A percentile compares a stretch with the other conserved stretches of the same genome.
Conservation (phyloP, 2,113 vertebrate species). For the Poicephalus gulielmi region DNA sequence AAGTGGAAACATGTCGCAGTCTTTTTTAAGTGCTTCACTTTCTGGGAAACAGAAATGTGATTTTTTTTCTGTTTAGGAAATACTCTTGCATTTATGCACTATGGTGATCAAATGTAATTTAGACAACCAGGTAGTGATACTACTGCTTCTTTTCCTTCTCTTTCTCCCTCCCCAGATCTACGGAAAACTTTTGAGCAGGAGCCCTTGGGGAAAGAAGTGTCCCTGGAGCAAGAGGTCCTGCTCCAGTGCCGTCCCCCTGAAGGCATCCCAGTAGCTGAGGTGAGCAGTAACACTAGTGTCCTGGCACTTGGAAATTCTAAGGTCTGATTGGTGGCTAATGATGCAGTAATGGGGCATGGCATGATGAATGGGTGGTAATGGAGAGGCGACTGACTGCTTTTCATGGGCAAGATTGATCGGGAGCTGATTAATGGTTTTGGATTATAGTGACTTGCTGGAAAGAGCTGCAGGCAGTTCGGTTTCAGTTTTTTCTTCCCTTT, state of each 20-base stretch:
- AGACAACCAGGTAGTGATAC: background rate
- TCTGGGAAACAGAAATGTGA: background rate
- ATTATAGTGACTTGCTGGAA: conserved; percentile 60
- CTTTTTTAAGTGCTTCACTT: background rate
- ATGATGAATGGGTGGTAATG: conserved; percentile 67
- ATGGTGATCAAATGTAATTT: background rate
- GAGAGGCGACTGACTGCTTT: conserved; percentile 70
- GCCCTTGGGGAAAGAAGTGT: conserved; percentile 93
- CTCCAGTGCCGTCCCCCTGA: conserved; percentile 94
- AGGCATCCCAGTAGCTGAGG: conserved; percentile 93
- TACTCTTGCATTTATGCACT: background rate
- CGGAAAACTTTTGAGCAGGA: conserved; percentile 95
- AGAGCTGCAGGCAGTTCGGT: conserved; percentile 37
- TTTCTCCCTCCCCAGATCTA: conserved; percentile 77
- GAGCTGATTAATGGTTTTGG: conserved; percentile 72
- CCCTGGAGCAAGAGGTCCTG: conserved; percentile 92
- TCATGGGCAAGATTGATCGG: conserved; percentile 65
- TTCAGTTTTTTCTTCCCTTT: conserved; percentile 45
- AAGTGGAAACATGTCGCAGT: background rate
- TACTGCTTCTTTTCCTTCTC: background rate
- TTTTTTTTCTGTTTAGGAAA: background rate
- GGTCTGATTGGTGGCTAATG: conserved; percentile 50
- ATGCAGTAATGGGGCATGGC: conserved; percentile 43
- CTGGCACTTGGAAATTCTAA: conserved; percentile 25
- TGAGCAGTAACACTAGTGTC: conserved; percentile 59